Conservation (phyloP, 2,113 vertebrate species). For the Orientallactaga bullata region DNA sequence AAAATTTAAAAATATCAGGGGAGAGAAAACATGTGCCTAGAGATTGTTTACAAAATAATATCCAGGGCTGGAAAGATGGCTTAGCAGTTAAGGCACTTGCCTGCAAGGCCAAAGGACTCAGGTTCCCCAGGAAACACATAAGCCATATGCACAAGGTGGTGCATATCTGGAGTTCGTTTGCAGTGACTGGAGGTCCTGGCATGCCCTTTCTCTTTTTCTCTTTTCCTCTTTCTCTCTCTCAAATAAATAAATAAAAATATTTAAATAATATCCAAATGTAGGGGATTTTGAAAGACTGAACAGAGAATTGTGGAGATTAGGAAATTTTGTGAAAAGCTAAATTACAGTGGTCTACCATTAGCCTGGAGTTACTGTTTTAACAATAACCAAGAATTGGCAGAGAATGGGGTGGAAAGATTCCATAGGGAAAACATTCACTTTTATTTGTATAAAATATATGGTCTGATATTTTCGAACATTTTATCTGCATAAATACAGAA, state of each 20-base stretch:
- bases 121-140: no score
- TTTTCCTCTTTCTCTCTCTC: no score
- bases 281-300: neutral
- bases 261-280: neutral
- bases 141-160: no score
- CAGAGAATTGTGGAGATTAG: neutral
- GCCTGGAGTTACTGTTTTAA: neutral
- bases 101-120: no score
- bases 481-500: neutral
- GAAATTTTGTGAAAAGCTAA: neutral
- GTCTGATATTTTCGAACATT: neutral
- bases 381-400: neutral
- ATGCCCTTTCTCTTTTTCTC: no score
- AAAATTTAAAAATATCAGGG: constrained; percentile 22
- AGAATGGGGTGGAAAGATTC: neutral
- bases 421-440: constrained; percentile 2
- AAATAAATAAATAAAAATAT: no score
- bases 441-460: neutral
- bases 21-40: neutral
- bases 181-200: no score
- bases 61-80: no score
- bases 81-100: no score
- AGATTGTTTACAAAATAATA: constrained; percentile 23
- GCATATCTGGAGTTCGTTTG: no score
- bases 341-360: neutral